Base-by-base conservation (phyloP, 2,113 vertebrate genomes). In the Cebidichthys violaceus region DNA sequence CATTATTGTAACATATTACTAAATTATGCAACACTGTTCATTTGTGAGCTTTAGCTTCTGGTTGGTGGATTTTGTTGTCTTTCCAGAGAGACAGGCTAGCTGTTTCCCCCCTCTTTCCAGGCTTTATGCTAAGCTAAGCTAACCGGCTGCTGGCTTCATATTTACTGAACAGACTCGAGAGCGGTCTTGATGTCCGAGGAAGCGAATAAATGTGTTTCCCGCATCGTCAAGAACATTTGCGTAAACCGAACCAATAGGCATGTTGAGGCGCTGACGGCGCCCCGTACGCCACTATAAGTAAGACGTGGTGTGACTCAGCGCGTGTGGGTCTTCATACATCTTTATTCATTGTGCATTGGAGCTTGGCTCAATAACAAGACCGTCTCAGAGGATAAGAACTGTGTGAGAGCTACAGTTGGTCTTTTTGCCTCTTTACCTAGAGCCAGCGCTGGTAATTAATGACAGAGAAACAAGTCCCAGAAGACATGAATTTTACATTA, bases 401-500 rank as follows among this genome's bases (percentile, higher is more conserved):
- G 82, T 31, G 43, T 66, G 52, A 31, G 71, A 82, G 82, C 84
- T 81, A 79, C 86, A 88, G 86, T 90, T 88, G 72, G 71, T 77
- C 83, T 89, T 90, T 54, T 77, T 75, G 77, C 68, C 79, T 85
- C 83, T 90, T 90, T 83, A 91, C 89, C 82, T 87, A 31, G 66
- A 90, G 89, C 66, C 80, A 68, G 59, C 57, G 67, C 81, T 79
- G 82, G 80, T 93, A 91, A 92, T 92, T 92, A 94, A 92, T 88
- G 88, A 88, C 87, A 92, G 86, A 75, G 80, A 83, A 90, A 93
- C 83, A 90, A 91, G 91, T 90, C 93, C 91, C 90, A 86, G 76
- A 75, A 81, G 90, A 91, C 90, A 92, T 93, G 80, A 90, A 94
- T 92, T 92, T 92, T 90, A 72, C 89, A 93, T 92, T 43, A 90